Evolutionary conservation across 1,140 invertebrate genomes (phyloP), one percentile per base, ranked within the genome.

Genomic region (Eciton burchellii): DNA sequence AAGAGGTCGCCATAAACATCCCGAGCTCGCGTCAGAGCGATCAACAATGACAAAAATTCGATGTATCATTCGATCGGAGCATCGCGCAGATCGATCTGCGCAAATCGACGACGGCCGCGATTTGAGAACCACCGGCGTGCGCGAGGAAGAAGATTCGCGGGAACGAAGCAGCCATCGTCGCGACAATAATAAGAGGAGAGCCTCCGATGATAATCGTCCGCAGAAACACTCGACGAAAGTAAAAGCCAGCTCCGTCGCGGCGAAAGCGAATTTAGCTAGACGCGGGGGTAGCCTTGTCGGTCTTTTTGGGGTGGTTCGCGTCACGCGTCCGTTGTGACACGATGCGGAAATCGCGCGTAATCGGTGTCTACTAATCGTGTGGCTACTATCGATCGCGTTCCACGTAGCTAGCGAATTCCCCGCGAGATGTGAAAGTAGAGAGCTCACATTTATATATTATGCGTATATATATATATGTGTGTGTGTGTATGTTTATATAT

Each of bases 391-490:
- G 14, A 83, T 73, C 73, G 59, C 72, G 74, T 68, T 35, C 35
- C 60, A 35, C 35, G 49, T 83, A 86, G 85, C 35, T 84, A 86
- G 84, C 43, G 54, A 63, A 6, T 82, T 76, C 47, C 73, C 79
- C 21, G 71, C 62, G 63, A 76, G 68, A 49, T 52, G 60, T 49
- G 29, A 35, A 71, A 79, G 81, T 86, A 87, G 84, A 77, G 63
- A 79, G 74, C 65, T 85, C 81, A 79, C 85, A 60, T 66, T 41
- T 41, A 62, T 41, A 35, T 47, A 24, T 35, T 35, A 35, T n/a
- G 6, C 16, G 47, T 66, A 47, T 65, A 65, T 63, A 16, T 65
- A 65, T 43, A 47, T 47, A 14, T 16, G n/a, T n/a, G n/a, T n/a
- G n/a, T n/a, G n/a, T n/a, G n/a, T n/a, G n/a, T 60, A 65, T 65